Base-by-base conservation (phyloP, 2,888 invertebrate genomes). In the Spialia ferax region DNA sequence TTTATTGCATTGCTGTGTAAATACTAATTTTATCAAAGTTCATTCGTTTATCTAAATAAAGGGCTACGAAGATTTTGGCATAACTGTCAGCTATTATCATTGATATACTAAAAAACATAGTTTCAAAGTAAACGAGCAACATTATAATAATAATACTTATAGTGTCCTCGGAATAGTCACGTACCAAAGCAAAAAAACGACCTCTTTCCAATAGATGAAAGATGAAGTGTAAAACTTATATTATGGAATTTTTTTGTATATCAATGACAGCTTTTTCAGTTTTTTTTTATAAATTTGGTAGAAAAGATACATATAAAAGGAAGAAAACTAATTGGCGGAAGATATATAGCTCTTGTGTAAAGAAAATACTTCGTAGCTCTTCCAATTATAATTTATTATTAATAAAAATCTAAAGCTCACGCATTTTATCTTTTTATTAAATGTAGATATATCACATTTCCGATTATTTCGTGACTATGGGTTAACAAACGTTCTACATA, bases 371-470 rank as follows among this genome's bases (percentile, higher is more conserved):
- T 38, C 38, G 38, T 38, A 38, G 38, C 38, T n/a, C 38, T 38
- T 38, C 4, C 11, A 38, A 22, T 38, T 5, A 54, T 54, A 38
- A 22, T 42, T 69, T 38, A 64, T 52, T 48, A 61, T 64, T 55
- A 60, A 56, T 48, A 52, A 70, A 66, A 69, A 57, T 69, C 57
- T 69, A 69, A 64, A 52, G 56, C 59, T 67, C 70, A 70, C 72
- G 73, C 69, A 35, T 61, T 23, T 62, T 54, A 54, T 62, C 22
- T 13, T 57, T 64, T 20, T 48, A 48, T 35, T 70, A 54, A 77
- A 76, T 77, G 70, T 79, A 70, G 71, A 77, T 79, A 76, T 79
- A 84, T 82, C 81, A 84, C 82, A 81, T 80, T 78, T 79, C 78
- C 79, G 79, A 81, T 80, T 75, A 74, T 74, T 78, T 77, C 75